Evolutionary conservation across 2,797 vertebrate species (phyloP).

Genomic region (Allenopithecus nigroviridis): DNA sequence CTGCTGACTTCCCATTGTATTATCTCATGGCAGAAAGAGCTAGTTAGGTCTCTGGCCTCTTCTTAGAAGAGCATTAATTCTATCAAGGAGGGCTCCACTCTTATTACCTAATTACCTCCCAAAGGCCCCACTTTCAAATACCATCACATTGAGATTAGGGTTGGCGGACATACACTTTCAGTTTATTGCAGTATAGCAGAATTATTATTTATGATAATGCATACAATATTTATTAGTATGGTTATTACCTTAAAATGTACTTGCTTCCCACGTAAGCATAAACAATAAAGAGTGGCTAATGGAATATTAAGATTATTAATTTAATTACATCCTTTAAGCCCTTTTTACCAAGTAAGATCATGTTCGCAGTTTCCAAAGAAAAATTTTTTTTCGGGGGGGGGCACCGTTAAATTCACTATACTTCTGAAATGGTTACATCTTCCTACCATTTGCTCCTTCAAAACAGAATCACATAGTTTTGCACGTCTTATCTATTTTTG

Average conservation of each 20-base stretch:
- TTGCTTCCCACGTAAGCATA: not conserved
- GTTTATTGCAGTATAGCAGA: not conserved
- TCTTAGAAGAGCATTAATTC: not conserved
- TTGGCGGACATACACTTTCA: not conserved
- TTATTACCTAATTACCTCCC: not conserved
- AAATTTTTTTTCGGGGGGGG: accelerated
- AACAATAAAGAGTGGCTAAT: not conserved
- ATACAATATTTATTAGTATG: not conserved
- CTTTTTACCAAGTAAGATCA: not conserved
- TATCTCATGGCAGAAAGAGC: not conserved
- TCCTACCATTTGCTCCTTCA: not conserved
- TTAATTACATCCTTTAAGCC: not conserved
- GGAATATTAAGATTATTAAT: not conserved
- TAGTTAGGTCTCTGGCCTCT: not conserved
- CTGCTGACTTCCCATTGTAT: not conserved
- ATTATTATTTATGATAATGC: not conserved
- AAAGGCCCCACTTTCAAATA: not conserved
- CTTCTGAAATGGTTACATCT: not conserved
- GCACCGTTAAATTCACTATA: not conserved
- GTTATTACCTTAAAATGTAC: not conserved
- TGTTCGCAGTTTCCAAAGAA: not conserved
- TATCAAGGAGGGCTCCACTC: not conserved
- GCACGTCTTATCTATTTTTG: not conserved
- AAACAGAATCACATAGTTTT: not conserved
- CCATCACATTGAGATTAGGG: too few relatives aligned